Evolutionary conservation across 2,888 invertebrate genomes (phyloP), one percentile per base, ranked within the genome.

Genomic region (Lissonota sp.): DNA sequence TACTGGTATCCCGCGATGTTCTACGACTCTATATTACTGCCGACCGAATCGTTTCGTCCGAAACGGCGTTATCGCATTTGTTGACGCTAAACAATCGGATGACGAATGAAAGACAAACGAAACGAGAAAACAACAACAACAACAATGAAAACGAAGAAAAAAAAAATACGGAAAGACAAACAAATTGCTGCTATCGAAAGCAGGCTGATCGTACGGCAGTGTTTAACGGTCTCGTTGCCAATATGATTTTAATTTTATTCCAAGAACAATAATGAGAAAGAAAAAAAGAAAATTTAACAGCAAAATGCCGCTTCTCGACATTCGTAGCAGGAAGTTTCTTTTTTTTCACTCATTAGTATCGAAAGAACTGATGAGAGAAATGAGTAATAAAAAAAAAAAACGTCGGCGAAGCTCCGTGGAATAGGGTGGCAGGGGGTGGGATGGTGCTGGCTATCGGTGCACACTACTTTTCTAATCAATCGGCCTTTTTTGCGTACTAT

Each of bases 1-100:
- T 91, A 91, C 89, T 92, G 92, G 92, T 90, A 90, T 85, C 89
- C 91, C 86, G 89, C 89, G 71, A 82, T 78, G 78, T 67, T 78
- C 74, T 82, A 92, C 84, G 91, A 92, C 88, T 92, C 81, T 26
- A 82, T 78, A 71, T 10, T 82, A 90, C 91, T 89, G 84, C 69
- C 74, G 78, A 80, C 76, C 78, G 77, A 77, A 80, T 79, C 82
- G 77, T 82, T 67, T 78, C 78, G 69, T 83, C 74, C 74, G 55
- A 82, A 76, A 64, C 84, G 79, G 51, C 83, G 80, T 77, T 84
- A 69, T 67, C 83, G 79, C 77, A 83, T 76, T 74, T 79, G 83
- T 86, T 84, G 82, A 82, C 82, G 79, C 70, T 80, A 74, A 83
- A 83, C 53, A 58, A 55, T 58, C 26, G 66, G 58, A 16, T 53